Percentiles rank a stretch among this genome's conserved stretches.
Evolutionary conservation across 2,113 vertebrate genomes (phyloP).

Genomic region (Sakesphorus luctuosus): DNA sequence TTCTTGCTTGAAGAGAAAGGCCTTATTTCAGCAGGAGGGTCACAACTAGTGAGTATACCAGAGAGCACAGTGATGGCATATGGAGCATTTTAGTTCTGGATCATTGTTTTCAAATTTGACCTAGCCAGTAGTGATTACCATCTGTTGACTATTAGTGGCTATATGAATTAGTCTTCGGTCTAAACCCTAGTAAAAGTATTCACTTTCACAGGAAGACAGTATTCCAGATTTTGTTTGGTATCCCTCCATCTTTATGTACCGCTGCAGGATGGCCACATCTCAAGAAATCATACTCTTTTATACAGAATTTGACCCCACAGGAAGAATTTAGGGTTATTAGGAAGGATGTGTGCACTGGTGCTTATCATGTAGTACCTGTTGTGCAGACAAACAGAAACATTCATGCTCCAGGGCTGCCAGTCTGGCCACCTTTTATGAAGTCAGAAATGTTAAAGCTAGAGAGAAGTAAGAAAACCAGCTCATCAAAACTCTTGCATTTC

Average conservation of each 20-base stretch:
- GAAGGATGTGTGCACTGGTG: background rate
- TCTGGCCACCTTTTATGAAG: background rate
- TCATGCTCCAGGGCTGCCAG: background rate
- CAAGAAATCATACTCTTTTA: background rate
- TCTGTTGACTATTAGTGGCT: slow-evolving; percentile 47
- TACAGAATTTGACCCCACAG: background rate
- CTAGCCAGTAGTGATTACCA: slow-evolving; percentile 35
- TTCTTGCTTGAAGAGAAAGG: background rate
- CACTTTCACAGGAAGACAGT: background rate
- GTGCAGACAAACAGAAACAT: background rate
- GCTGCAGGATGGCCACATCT: background rate
- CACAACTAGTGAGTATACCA: background rate
- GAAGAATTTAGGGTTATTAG: background rate
- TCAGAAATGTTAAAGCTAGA: background rate
- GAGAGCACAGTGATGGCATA: slow-evolving; percentile 17
- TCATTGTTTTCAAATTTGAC: slow-evolving; percentile 11
- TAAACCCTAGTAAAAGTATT: background rate
- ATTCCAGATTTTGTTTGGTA: background rate
- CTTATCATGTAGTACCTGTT: background rate
- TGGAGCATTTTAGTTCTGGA: slow-evolving; percentile 49
- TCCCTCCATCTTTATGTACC: background rate
- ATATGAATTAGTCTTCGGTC: background rate
- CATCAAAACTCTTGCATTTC: background rate
- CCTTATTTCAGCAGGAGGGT: background rate
- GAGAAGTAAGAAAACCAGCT: background rate